Evolutionary conservation across 2,113 vertebrate genomes (phyloP).

Genomic region (Trichechus manatus): DNA sequence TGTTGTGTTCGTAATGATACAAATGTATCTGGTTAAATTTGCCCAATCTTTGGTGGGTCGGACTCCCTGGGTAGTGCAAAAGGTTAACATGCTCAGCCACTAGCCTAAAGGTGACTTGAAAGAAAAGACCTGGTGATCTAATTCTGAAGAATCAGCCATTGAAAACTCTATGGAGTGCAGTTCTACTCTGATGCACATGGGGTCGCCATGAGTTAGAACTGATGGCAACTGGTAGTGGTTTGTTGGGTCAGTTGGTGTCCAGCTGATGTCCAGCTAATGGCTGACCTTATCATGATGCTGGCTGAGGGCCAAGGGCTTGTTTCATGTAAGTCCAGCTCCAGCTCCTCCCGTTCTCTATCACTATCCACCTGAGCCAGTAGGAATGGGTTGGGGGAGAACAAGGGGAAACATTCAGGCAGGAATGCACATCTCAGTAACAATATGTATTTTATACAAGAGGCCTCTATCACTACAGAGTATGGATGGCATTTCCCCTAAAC

Average conservation of each 20-base stretch:
- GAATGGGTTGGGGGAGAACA: background rate
- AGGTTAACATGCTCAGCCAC: background rate
- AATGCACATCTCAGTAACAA: background rate
- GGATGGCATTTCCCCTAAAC: background rate
- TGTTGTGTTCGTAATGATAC: background rate
- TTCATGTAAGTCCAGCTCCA: background rate
- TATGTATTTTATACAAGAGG: background rate
- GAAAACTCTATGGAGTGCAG: background rate
- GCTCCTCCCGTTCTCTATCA: accelerated
- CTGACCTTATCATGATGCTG: background rate
- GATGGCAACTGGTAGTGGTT: background rate
- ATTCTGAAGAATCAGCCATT: background rate
- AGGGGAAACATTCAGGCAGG: background rate
- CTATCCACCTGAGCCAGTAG: background rate
- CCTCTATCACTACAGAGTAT: background rate
- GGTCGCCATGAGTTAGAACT: background rate
- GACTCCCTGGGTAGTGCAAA: background rate
- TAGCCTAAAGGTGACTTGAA: background rate
- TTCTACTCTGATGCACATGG: background rate
- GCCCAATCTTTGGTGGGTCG: background rate
- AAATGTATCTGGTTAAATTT: background rate
- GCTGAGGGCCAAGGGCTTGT: background rate
- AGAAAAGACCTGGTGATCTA: background rate
- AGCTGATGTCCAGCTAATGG: background rate
- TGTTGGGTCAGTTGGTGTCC: background rate